Evolutionary conservation across 2,888 invertebrate genomes (phyloP), one percentile per base, ranked within the genome.

Genomic region (Parnassius smintheus): DNA sequence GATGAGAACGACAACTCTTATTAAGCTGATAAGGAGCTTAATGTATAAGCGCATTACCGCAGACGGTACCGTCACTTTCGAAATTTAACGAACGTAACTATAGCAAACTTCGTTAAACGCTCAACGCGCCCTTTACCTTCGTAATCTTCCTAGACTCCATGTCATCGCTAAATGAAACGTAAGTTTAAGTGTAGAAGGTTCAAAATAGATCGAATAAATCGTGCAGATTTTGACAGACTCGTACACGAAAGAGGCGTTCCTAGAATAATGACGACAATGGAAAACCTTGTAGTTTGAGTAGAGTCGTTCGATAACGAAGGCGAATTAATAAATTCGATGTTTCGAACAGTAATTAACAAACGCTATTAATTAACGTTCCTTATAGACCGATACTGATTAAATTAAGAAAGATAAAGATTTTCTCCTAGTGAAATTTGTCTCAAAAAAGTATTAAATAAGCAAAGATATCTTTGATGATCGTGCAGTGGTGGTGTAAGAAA

Each of bases 161-260:
- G 12, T n/a, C 1, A 59, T 9, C 10, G 13, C 8, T 45, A 63
- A 55, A 18, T 22, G 10, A 55, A 50, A 7, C 59, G 50, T 51
- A 1, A 12, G 1, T 0, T 2, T 1, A 9, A 12, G 2, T 7
- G 2, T 1, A 9, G 45, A 62, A 45, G 13, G 59, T 63, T 55
- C 1, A 55, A 59, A 51, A 35, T 63, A 4, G 18, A 9, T 12
- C 35, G 41, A 49, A 9, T 8, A 44, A 10, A 10, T 2, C 2
- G 44, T 18, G 12, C 44, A 59, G 52, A 55, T 59, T 59, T 51
- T 55, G 63, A 63, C 52, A 56, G 51, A 59, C 18, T 41, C 22
- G 45, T 56, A 63, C 63, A 63, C 12, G 63, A 56, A 59, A 59
- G 55, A 63, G 63, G 63, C 63, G 63, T 59, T 59, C 46, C 59